These are phyloP conservation scores for Stegophylla sp. DNA, from an alignment of 2,888 invertebrate species.

Conservation along the genomic window DNA sequence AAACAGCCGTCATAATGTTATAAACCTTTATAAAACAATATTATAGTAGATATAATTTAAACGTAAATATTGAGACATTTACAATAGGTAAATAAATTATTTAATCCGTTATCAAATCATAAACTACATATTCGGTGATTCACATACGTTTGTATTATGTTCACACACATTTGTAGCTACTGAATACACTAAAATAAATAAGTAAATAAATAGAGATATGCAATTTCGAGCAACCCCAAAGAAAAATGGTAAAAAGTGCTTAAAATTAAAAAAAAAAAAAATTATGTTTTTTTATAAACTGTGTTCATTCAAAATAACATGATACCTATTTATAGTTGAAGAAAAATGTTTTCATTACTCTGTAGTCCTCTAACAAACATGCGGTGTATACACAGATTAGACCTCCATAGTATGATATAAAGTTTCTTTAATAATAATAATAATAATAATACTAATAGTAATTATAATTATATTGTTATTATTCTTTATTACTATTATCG, in stretches of 20 bases:
- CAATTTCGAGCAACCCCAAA: too few relatives aligned
- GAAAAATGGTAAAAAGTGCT: too few relatives aligned
- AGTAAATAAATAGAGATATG: background rate
- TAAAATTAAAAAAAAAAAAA: background rate
- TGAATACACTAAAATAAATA: background rate
- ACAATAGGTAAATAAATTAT: background rate
- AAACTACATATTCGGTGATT: too few relatives aligned
- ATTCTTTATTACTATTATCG: constrained; percentile 22
- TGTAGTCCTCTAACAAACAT: too few relatives aligned
- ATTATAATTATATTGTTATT: background rate
- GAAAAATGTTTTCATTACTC: too few relatives aligned
- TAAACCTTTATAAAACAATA: constrained; percentile 22
- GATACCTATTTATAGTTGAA: too few relatives aligned
- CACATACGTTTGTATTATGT: background rate
- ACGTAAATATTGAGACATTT: constrained; percentile 1
- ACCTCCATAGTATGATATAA: background rate
- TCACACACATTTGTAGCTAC: background rate
- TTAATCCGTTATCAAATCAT: background rate
- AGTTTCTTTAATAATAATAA: background rate
- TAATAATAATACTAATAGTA: constrained; percentile 1
- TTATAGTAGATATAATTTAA: background rate
- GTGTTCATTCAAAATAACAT: too few relatives aligned
- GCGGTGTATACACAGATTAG: too few relatives aligned
- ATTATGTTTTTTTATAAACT: too few relatives aligned
- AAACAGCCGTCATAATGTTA: constrained; percentile 5